Evolutionary conservation across 2,113 vertebrate genomes (phyloP).

Genomic region (Passer domesticus): DNA sequence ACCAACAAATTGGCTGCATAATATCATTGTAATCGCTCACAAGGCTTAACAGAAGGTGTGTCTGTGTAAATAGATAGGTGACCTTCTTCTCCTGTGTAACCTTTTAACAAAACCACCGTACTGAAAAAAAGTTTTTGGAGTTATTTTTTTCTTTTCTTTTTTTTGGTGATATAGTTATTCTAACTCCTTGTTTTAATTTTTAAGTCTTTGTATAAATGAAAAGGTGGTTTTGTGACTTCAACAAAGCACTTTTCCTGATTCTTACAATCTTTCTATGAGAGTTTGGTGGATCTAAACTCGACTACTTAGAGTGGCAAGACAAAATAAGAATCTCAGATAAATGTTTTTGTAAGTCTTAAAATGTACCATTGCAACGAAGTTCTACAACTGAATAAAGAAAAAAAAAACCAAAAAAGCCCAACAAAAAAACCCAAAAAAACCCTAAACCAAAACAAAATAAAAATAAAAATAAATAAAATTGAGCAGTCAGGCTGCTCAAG

Average conservation of each 20-base stretch:
- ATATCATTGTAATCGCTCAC: neutral
- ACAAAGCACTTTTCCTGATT: neutral
- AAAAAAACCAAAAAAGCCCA: neutral
- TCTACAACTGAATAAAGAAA: neutral
- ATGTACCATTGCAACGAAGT: neutral
- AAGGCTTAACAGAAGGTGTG: neutral
- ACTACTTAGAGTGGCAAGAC: neutral
- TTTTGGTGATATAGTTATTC: neutral
- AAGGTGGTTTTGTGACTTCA: neutral
- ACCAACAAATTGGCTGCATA: neutral
- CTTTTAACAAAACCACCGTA: neutral
- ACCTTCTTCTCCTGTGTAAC: neutral
- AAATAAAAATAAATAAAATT: neutral
- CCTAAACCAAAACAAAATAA: neutral
- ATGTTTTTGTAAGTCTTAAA: neutral
- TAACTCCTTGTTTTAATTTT: conserved; percentile 9
- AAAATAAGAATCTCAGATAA: neutral
- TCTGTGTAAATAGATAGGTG: neutral
- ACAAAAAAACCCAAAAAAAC: neutral
- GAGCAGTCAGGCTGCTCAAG: neutral
- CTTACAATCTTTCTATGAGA: neutral
- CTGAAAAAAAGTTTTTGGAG: neutral
- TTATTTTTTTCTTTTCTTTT: neutral
- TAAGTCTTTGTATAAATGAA: conserved; percentile 5
- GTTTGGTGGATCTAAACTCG: neutral